Percentiles rank a stretch among this genome's conserved stretches.
phyloP scores from a whole-genome alignment of 2,797 vertebrate genomes.

The Lagocephalus sceleratus region DNA sequence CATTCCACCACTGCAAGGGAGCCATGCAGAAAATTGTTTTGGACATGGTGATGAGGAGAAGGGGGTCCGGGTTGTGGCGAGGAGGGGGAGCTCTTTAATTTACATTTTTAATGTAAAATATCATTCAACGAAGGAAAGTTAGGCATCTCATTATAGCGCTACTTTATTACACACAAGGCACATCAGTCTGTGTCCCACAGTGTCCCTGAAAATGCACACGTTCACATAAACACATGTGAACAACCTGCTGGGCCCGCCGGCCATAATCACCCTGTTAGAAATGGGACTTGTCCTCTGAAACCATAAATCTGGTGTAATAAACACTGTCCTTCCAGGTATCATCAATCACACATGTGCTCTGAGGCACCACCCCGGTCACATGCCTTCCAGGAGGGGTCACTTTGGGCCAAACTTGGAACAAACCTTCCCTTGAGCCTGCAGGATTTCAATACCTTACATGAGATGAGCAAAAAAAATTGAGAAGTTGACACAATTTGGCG shows the following conservation, averaged over 20 bases:
- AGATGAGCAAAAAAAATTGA: no score
- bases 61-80: slow-evolving; percentile 43
- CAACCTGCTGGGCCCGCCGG: slow-evolving; percentile 53
- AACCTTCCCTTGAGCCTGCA: no score
- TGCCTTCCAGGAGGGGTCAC: slow-evolving; percentile 26
- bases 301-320: slow-evolving; percentile 65
- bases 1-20: slow-evolving; percentile 59
- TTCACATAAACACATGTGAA: slow-evolving; percentile 33
- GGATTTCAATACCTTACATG: no score
- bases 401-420: slow-evolving; percentile 25
- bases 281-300: slow-evolving; percentile 46
- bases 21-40: slow-evolving; percentile 83
- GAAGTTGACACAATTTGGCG: no score
- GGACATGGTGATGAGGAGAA: slow-evolving; percentile 71
- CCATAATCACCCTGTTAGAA: slow-evolving; percentile 55
- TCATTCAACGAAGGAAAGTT: slow-evolving; percentile 75
- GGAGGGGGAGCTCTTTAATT: slow-evolving; percentile 69
- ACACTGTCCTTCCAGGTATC: slow-evolving; percentile 48
- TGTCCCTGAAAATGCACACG: slow-evolving; percentile 46
- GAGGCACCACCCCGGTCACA: neutral
- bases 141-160: slow-evolving; percentile 74
- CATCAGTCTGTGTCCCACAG: slow-evolving; percentile 59
- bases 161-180: slow-evolving; percentile 68
- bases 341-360: slow-evolving; percentile 60
- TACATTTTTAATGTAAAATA: slow-evolving; percentile 81